Conservation (phyloP, 1,140 invertebrate species). For the Bombus impatiens region DNA sequence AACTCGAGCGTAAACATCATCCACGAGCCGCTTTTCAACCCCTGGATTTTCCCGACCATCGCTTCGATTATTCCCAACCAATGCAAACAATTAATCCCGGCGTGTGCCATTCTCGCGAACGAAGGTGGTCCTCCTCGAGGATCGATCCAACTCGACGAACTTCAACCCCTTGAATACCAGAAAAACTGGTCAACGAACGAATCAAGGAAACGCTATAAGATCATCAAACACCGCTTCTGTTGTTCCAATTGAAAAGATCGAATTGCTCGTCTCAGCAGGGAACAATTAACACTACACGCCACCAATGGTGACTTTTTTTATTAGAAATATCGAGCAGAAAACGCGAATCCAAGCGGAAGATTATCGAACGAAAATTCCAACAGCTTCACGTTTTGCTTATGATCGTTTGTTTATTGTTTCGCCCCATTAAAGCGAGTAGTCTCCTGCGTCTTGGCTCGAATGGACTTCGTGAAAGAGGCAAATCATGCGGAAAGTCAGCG, state of each 20-base stretch:
- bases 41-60: not conserved
- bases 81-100: slow-evolving; percentile 3
- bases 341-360: slow-evolving; percentile 39
- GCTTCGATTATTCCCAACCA: not conserved
- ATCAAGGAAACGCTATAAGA: not conserved
- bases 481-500: slow-evolving; percentile 41
- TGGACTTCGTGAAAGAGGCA: slow-evolving; percentile 16
- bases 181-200: not conserved
- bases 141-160: not conserved
- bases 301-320: not conserved
- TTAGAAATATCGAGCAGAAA: not conserved
- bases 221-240: not conserved
- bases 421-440: not conserved
- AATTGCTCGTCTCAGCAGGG: not conserved
- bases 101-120: slow-evolving; percentile 28
- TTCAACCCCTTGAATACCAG: not conserved
- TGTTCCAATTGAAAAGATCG: not conserved
- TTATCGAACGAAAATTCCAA: not conserved
- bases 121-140: slow-evolving; percentile 10
- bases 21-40: not conserved
- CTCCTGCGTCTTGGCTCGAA: not conserved
- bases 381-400: too few relatives aligned
- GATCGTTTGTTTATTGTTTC: not conserved
- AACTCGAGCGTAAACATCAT: not conserved
- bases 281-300: slow-evolving; percentile 9